Conservation (phyloP, 2,113 vertebrate genomes). For the Centropus unirufus region DNA sequence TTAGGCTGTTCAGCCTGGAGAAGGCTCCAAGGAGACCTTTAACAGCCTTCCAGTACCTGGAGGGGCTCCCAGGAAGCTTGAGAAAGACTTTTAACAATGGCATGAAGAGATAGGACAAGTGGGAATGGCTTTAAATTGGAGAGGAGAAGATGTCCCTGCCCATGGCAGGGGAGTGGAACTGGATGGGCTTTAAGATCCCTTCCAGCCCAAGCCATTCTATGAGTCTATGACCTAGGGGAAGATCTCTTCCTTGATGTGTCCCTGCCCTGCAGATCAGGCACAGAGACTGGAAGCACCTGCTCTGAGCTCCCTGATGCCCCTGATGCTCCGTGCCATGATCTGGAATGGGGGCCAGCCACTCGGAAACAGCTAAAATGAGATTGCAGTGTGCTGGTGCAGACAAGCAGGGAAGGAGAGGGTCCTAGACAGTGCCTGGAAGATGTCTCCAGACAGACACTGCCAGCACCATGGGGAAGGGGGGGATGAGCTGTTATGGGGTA, state of each 20-base stretch:
- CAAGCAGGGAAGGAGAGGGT: conserved; percentile 20
- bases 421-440: neutral
- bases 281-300: neutral
- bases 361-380: conserved; percentile 26
- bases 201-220: no score
- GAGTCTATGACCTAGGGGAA: neutral
- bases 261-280: neutral
- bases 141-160: no score
- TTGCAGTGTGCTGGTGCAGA: neutral
- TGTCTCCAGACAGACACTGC: neutral
- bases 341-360: conserved; percentile 15
- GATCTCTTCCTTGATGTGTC: neutral
- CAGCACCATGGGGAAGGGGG: neutral
- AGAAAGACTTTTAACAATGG: no score
- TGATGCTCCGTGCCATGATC: neutral
- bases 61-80: no score
- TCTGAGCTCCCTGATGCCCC: neutral
- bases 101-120: no score
- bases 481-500: neutral
- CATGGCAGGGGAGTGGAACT: no score
- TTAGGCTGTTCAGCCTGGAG: no score
- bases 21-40: no score
- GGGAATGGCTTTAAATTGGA: no score
- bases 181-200: no score
- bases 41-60: no score